phyloP scores from a whole-genome alignment of 1,140 invertebrate genomes.

The Ylistrum balloti region DNA sequence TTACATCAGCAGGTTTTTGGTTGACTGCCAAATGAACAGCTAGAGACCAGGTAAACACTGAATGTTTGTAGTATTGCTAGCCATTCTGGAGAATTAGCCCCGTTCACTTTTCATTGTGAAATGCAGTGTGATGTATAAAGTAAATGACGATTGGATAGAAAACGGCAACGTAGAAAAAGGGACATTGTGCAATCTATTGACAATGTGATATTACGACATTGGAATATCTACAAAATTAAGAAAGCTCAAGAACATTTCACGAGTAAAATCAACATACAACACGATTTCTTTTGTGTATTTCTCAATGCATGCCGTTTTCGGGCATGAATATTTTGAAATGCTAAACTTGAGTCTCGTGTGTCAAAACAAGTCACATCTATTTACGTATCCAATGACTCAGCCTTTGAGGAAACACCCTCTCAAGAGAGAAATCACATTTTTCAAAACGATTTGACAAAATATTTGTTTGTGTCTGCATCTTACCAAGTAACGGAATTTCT shows the following conservation, averaged over 20 bases:
- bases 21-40: constrained; percentile 15
- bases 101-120: background rate
- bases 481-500: constrained; percentile 54
- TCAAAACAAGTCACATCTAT: background rate
- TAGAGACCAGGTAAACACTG: background rate
- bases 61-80: constrained; percentile 12
- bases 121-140: too few species aligned
- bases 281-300: background rate
- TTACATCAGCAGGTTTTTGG: constrained; percentile 12
- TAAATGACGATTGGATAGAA: too few species aligned
- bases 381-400: constrained; percentile 33
- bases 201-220: too few species aligned
- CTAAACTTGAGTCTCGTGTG: background rate
- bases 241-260: too few species aligned
- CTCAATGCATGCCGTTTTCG: background rate
- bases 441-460: background rate
- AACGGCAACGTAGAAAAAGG: background rate
- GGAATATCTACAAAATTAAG: too few species aligned
- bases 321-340: background rate
- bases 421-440: background rate
- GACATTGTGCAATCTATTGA: background rate
- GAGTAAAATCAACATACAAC: too few species aligned
- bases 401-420: background rate
- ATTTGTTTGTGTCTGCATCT: constrained; percentile 9
- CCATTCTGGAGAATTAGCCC: too few species aligned